phyloP scores from a whole-genome alignment of 2,888 invertebrate species.

The Diogma glabrata region DNA sequence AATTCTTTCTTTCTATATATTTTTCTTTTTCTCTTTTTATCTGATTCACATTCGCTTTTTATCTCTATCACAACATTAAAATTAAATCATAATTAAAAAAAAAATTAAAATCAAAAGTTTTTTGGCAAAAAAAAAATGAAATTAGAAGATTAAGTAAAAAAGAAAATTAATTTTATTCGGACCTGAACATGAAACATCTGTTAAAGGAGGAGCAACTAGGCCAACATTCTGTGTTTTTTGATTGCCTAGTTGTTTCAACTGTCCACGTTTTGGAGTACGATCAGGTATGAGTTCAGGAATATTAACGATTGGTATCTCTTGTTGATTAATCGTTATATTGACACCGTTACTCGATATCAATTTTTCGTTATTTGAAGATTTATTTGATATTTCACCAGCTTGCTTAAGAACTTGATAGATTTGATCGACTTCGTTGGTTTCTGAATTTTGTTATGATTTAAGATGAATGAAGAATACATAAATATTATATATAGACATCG shows the following conservation, averaged over 20 bases:
- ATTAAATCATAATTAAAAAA: no score
- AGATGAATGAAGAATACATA: not conserved
- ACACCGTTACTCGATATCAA: slow-evolving; percentile 10
- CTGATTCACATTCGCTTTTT: no score
- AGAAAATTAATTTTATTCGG: slow-evolving; percentile 22
- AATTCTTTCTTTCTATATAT: no score
- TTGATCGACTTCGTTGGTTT: slow-evolving; percentile 59
- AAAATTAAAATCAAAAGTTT: no score
- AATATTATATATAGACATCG: no score
- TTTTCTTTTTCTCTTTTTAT: no score
- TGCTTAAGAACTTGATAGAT: slow-evolving; percentile 92
- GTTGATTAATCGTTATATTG: slow-evolving; percentile 1
- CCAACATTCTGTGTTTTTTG: slow-evolving; percentile 14
- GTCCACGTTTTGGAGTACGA: slow-evolving; percentile 17
- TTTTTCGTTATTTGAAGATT: no score
- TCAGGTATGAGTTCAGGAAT: slow-evolving; percentile 31
- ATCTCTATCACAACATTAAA: no score
- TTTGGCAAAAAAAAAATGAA: slow-evolving; percentile 7
- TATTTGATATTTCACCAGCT: slow-evolving; percentile 63
- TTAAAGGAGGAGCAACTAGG: slow-evolving; percentile 23
- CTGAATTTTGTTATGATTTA: slow-evolving; percentile 1
- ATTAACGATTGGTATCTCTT: slow-evolving; percentile 34
- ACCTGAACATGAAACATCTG: slow-evolving; percentile 38
- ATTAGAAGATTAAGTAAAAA: slow-evolving; percentile 10
- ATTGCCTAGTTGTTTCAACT: slow-evolving; percentile 12